phyloP scores from a whole-genome alignment of 2,797 vertebrate species.

The Labeo calbasu region DNA sequence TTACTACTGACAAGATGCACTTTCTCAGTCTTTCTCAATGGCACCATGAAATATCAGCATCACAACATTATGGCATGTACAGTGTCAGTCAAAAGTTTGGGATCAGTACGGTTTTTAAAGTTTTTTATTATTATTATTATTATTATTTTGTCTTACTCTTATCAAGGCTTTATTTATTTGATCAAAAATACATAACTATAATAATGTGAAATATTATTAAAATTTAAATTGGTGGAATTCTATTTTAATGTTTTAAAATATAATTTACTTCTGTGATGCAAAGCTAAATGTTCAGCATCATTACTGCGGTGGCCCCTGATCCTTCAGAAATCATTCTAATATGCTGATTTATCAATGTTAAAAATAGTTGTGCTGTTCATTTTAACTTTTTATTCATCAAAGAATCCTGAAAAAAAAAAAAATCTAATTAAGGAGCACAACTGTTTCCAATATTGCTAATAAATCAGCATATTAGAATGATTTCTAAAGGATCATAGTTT shows the following conservation, averaged over 20 bases:
- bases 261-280: no score
- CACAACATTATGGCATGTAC: neutral
- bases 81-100: neutral
- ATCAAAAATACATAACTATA: neutral
- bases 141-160: neutral
- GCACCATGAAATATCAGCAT: neutral
- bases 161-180: neutral
- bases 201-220: no score
- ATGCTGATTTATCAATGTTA: neutral
- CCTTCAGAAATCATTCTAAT: neutral
- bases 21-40: neutral
- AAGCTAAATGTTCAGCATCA: no score
- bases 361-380: neutral
- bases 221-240: no score
- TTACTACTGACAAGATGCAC: neutral
- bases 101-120: neutral
- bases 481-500: no score
- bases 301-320: neutral
- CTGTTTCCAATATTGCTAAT: no score
- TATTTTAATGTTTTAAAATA: no score
- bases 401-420: no score
- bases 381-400: no score
- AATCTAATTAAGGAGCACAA: no score
- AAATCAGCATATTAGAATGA: no score
- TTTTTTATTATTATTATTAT: no score